These are phyloP conservation scores for Caenorhabditis drosophilae DNA, from an alignment of 2,888 invertebrate genomes.

Conservation along the genomic window DNA sequence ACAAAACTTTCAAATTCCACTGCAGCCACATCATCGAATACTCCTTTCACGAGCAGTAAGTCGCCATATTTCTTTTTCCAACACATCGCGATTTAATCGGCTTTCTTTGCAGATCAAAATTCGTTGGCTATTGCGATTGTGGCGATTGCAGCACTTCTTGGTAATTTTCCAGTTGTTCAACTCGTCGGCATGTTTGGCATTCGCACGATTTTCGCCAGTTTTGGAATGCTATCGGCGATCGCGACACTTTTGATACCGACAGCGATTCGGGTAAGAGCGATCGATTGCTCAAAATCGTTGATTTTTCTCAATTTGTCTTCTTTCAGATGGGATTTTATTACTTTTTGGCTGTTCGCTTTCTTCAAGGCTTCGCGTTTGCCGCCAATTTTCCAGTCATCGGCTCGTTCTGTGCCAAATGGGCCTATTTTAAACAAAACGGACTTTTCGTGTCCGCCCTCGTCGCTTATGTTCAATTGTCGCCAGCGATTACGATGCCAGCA, in stretches of 20 bases:
- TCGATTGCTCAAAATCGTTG: not conserved
- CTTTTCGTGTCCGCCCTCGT: conserved; percentile 67
- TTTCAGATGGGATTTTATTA: conserved; percentile 62
- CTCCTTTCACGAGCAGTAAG: conserved; percentile 35
- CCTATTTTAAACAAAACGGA: conserved; percentile 68
- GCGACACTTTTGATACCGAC: conserved; percentile 60
- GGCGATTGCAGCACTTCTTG: conserved; percentile 61
- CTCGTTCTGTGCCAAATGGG: conserved; percentile 66
- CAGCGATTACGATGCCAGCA: conserved; percentile 64
- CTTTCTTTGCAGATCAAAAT: conserved; percentile 51
- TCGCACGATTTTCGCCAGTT: conserved; percentile 60
- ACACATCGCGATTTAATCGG: too few relatives aligned
- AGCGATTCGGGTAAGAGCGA: conserved; percentile 48
- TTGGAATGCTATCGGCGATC: conserved; percentile 61
- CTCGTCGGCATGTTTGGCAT: conserved; percentile 64
- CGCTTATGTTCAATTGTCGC: conserved; percentile 65
- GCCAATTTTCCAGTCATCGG: conserved; percentile 68
- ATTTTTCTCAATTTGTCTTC: not conserved
- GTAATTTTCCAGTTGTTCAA: conserved; percentile 64
- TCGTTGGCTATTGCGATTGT: conserved; percentile 61
- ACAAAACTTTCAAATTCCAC: not conserved
- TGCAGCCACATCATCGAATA: conserved; percentile 1
- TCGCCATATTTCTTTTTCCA: conserved; percentile 1
- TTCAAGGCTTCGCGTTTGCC: conserved; percentile 66
- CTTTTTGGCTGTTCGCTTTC: conserved; percentile 55